These are phyloP conservation scores for Ceratotherium simum DNA, from an alignment of 2,113 vertebrate species.

Conservation along the genomic window DNA sequence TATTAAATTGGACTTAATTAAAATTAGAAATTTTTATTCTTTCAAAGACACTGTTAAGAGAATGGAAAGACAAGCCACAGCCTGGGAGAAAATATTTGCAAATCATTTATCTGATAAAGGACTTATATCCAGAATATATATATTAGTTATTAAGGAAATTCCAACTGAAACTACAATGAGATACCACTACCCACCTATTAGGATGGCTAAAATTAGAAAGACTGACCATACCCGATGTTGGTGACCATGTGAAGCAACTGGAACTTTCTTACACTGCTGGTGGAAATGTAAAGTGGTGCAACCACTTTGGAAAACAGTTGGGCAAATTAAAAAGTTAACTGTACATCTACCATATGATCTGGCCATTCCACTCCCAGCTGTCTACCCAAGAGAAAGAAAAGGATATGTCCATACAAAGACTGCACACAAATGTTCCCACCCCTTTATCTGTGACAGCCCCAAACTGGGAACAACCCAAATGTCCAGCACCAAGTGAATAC, in stretches of 20 bases:
- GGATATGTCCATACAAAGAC: background rate
- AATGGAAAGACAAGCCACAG: background rate
- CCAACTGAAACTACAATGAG: background rate
- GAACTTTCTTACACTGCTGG: background rate
- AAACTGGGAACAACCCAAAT: background rate
- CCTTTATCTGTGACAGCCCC: background rate
- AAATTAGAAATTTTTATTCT: background rate
- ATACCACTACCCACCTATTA: too few relatives aligned
- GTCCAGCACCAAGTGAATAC: background rate
- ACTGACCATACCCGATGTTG: background rate
- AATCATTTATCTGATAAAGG: background rate
- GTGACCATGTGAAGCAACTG: background rate
- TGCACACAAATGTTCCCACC: background rate
- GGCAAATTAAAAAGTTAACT: background rate
- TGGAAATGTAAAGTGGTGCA: background rate
- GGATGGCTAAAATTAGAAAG: background rate
- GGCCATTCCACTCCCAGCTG: background rate
- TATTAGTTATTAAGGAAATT: constrained; percentile 9
- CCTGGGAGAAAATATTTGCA: background rate
- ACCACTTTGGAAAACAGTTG: background rate
- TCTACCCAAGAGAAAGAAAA: background rate
- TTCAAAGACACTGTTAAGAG: background rate
- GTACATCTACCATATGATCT: background rate
- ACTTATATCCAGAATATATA: background rate
- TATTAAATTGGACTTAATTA: background rate